These are phyloP conservation scores for Drosophila mayaguana DNA, from an alignment of 2,888 invertebrate species.

Conservation along the genomic window DNA sequence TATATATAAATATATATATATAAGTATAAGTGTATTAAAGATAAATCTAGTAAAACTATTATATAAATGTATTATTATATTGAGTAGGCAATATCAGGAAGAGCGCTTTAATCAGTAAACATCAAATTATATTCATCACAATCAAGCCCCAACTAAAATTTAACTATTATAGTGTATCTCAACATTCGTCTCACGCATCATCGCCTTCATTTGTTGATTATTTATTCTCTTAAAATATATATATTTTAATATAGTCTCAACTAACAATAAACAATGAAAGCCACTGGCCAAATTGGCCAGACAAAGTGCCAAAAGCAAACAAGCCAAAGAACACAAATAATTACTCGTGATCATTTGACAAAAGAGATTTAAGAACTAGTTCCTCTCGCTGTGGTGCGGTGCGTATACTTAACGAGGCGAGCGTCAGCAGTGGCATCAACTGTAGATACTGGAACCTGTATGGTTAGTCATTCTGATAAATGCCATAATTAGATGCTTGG, in stretches of 20 bases:
- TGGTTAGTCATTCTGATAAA: constrained; percentile 66
- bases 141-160: background rate
- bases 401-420: constrained; percentile 7
- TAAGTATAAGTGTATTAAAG: too few species aligned
- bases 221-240: background rate
- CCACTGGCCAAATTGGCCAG: constrained; percentile 16
- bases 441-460: background rate
- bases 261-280: constrained; percentile 24
- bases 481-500: constrained; percentile 10
- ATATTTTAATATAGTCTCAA: background rate
- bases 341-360: constrained; percentile 46
- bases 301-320: constrained; percentile 23
- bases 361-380: constrained; percentile 5
- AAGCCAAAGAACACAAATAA: constrained; percentile 12
- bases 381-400: constrained; percentile 1
- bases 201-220: background rate
- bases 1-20: too few species aligned
- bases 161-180: constrained; percentile 21
- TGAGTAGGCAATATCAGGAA: background rate
- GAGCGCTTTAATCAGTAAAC: too few species aligned
- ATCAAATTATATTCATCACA: background rate
- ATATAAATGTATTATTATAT: background rate
- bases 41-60: too few species aligned
- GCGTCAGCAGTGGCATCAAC: constrained; percentile 1
- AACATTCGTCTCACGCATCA: background rate